Evolutionary conservation across 2,888 invertebrate genomes (phyloP).

Genomic region (Epicampocera succincta): DNA sequence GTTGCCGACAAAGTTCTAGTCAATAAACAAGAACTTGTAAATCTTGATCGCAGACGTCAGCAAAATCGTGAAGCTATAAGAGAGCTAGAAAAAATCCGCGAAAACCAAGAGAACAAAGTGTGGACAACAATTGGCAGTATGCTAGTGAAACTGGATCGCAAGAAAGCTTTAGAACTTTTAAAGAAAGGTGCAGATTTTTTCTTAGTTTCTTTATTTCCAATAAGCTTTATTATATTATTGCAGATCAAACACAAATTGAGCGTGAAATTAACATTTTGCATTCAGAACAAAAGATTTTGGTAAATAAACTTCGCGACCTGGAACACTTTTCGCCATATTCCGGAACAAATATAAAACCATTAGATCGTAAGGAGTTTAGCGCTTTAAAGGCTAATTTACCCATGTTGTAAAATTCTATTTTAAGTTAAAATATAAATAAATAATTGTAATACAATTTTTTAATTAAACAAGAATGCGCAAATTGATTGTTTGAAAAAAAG

Average conservation of each 20-base stretch:
- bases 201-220: background rate
- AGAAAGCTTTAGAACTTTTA: conserved; percentile 77
- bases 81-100: conserved; percentile 74
- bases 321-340: conserved; percentile 78
- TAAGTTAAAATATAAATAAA: background rate
- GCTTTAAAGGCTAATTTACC: conserved; percentile 78
- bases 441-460: too few species aligned
- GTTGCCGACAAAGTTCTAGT: conserved; percentile 80
- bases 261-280: conserved; percentile 79
- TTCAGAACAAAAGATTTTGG: conserved; percentile 80
- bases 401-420: conserved; percentile 71
- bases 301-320: conserved; percentile 80
- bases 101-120: conserved; percentile 75
- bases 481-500: too few species aligned
- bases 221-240: background rate
- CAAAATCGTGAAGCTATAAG: conserved; percentile 78
- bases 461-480: too few species aligned
- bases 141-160: conserved; percentile 77
- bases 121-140: conserved; percentile 81
- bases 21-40: conserved; percentile 79
- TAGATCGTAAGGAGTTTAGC: conserved; percentile 77
- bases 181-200: conserved; percentile 75
- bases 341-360: conserved; percentile 79
- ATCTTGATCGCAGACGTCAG: conserved; percentile 79
- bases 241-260: conserved; percentile 79